Base-by-base conservation (phyloP, 92 coral and sea anemone genomes). In the Diadumene lineata region DNA sequence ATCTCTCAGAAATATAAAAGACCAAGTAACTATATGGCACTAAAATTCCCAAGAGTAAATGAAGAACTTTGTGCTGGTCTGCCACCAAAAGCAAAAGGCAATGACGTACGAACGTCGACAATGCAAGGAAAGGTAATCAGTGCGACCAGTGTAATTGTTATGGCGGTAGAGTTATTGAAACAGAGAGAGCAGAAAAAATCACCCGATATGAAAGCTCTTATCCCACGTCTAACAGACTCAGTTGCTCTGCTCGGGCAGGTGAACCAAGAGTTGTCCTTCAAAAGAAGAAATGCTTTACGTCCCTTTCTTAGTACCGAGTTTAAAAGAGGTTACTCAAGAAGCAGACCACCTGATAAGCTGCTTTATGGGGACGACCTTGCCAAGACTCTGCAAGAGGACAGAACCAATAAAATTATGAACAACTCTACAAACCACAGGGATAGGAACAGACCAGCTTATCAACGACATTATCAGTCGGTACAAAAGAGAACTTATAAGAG, bases 191-290 rank as follows among this genome's bases (percentile, higher is more conserved):
- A 82, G 53, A 74, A 56, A 32, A 76, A 76, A 24, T 15, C 56
- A 43, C 82, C 78, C 9, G 51, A 76, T 46, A 67, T 67, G 57
- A 82, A 68, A 77, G 26, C 30, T 3, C 46, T 82, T 0, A 68
- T 76, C 17, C 60, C 83, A n/a, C 43, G 68, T 28, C 77, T 77
- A 31, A 57, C 64, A 26, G 83, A 82, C 66, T 65, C 86, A 24
- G 81, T 82, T 30, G 86, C 86, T 76, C 43, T 82, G 70, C 34
- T 75, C 22, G 87, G 87, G 8, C 82, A 82, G 56, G 87, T 82
- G 30, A 50, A 68, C 67, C 58, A 66, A 17, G 83, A 82, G 61
- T 62, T 81, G 21, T 81, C 82, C 24, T 77, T 66, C 48, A 82
- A 69, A 77, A 63, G 87, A 68, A 77, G 62, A 32, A 85, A 84